These are phyloP conservation scores for Sclerodermus sp. DNA, from an alignment of 2,888 invertebrate species.

Conservation along the genomic window DNA sequence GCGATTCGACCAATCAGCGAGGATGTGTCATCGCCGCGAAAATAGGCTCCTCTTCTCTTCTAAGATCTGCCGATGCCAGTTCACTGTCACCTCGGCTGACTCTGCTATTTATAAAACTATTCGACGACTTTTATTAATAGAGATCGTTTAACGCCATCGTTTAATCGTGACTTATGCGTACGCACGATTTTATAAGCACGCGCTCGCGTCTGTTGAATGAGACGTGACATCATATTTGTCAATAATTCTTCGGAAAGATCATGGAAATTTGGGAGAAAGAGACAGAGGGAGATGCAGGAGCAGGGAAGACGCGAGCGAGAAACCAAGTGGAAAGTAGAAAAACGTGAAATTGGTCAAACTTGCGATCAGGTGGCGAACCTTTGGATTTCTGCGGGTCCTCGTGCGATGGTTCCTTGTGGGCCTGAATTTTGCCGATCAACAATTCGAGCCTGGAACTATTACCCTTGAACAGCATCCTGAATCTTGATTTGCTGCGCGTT, in stretches of 20 bases:
- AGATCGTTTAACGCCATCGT: constrained; percentile 43
- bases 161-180: constrained; percentile 42
- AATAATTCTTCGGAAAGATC: no score
- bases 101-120: constrained; percentile 41
- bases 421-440: constrained; percentile 85
- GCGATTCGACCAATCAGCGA: constrained; percentile 33
- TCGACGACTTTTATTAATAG: constrained; percentile 48
- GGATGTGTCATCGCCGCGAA: constrained; percentile 48
- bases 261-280: no score
- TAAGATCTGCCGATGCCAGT: constrained; percentile 42
- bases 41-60: constrained; percentile 47
- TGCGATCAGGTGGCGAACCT: no score
- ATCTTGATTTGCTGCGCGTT: constrained; percentile 19
- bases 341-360: neutral
- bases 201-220: no score
- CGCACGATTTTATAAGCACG: constrained; percentile 6
- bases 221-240: no score
- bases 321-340: no score
- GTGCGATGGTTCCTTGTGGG: constrained; percentile 71
- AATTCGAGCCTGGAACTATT: constrained; percentile 83
- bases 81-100: constrained; percentile 32
- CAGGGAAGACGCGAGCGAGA: no score
- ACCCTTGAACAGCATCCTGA: constrained; percentile 80
- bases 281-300: no score
- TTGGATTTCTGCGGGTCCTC: constrained; percentile 35